Percentiles rank a stretch among this genome's conserved stretches.
phyloP scores from a whole-genome alignment of 2,888 invertebrate species.

The Scaptomyza flava region DNA sequence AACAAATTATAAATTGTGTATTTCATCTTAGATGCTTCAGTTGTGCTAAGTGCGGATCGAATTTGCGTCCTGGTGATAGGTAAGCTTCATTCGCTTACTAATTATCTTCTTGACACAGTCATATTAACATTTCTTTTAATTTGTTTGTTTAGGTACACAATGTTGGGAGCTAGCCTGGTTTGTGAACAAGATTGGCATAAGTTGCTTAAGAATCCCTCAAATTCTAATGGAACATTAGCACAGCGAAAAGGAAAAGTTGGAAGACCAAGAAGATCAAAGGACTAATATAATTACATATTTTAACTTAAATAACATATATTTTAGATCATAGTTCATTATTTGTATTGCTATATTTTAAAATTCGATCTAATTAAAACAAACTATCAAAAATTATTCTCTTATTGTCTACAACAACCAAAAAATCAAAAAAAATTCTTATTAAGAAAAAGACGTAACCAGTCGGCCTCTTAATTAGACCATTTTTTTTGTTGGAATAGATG shows the following conservation, averaged over 20 bases:
- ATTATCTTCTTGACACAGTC: background rate
- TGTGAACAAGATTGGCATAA: conserved; percentile 99
- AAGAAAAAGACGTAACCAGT: no score
- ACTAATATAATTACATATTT: conserved; percentile 87
- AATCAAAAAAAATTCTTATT: background rate
- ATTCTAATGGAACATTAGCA: conserved; percentile 87
- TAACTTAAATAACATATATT: conserved; percentile 66
- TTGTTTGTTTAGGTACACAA: conserved; percentile 89
- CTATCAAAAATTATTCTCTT: conserved; percentile 37
- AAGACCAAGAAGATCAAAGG: conserved; percentile 94
- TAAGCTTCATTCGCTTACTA: conserved; percentile 78
- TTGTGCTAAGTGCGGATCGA: conserved; percentile 96
- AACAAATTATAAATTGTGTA: conserved; percentile 77
- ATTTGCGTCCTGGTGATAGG: conserved; percentile 96
- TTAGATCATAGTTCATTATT: conserved; percentile 75
- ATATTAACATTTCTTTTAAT: background rate
- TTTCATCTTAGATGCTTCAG: conserved; percentile 97
- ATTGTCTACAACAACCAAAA: background rate
- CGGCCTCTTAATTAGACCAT: no score
- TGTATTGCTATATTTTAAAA: conserved; percentile 73
- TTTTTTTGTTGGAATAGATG: no score
- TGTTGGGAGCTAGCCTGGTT: conserved; percentile 94
- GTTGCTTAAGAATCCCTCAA: conserved; percentile 90
- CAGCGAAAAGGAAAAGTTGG: conserved; percentile 94
- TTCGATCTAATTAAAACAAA: conserved; percentile 74